Evolutionary conservation across 2,113 vertebrate species (phyloP), one percentile per base, ranked within the genome.

Genomic region (Corythoichthys haematopterus): DNA sequence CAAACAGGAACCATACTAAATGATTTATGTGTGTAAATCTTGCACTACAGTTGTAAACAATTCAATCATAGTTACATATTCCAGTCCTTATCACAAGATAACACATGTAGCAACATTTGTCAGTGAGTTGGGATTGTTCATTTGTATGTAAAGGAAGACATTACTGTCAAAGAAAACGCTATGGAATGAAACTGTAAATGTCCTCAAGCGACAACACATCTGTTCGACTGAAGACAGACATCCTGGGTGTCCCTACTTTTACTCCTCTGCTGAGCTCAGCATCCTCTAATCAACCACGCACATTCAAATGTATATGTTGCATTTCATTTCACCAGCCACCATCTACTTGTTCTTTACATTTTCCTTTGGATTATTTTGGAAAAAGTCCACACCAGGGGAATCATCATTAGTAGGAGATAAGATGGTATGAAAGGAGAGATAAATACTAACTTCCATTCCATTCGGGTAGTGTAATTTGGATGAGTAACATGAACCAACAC

Each of bases 181-280:
- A 28, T 58, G 33, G 37, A 36, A 15, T 58, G 5, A 38, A 12
- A 62, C 20, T 28, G 8, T 20, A 75, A 60, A 67, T 84, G 33
- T 82, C 75, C 68, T 68, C 28, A 55, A 80, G 78, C 64, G 60
- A 65, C 37, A 57, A 56, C 66, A 83, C 78, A 82, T 81, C 74
- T 85, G 80, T 80, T 75, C 71, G 56, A 64, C 52, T 0, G 45
- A 16, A 66, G 37, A 45, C 53, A 64, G 28, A 78, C 69, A 51
- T 71, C 75, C 58, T 57, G 10, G 2, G n/a, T 64, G 13, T 67
- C 43, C n/a, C 52, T 65, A 20, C 40, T 74, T 65, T 63, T 48
- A 57, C 9, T 69, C 58, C 64, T 63, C 60, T 40, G 57, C 60
- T 70, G 43, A 64, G 67, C 43, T 65, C 6, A 67, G 40, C 7